Conservation (phyloP, 2,113 vertebrate species). For the Chlamydotis undulata region DNA sequence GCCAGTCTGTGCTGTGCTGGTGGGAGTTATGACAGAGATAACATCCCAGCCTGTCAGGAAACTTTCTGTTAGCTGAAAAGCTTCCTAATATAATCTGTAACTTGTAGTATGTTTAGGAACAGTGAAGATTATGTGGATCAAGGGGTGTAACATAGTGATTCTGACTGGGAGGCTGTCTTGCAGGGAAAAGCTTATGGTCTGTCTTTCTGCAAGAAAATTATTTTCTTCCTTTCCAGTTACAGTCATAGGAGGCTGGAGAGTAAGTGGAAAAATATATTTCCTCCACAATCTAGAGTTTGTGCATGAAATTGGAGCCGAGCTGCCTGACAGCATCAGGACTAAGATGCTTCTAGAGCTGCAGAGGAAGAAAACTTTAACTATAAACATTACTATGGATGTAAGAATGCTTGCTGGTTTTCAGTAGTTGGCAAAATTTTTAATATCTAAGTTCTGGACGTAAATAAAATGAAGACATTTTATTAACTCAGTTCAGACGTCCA, state of each 20-base stretch:
- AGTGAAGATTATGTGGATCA: not conserved
- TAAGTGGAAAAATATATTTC: not conserved
- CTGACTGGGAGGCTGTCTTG: not conserved
- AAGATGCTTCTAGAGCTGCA: not conserved
- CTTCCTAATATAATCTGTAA: not conserved
- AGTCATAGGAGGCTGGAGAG: not conserved
- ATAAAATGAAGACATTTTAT: not conserved
- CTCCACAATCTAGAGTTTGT: not conserved
- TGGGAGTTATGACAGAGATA: not conserved
- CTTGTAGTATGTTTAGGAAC: not conserved
- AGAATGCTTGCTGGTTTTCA: not conserved
- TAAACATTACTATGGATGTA: not conserved
- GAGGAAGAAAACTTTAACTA: not conserved
- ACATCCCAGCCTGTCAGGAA: not conserved
- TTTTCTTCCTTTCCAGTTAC: not conserved
- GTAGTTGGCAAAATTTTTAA: not conserved
- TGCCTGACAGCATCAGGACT: not conserved
- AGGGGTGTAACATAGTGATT: not conserved
- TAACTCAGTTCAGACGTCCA: not conserved
- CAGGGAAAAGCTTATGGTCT: not conserved
- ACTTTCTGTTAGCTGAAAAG: not conserved
- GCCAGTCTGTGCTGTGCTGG: not conserved
- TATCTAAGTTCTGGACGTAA: not conserved
- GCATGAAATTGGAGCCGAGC: not conserved
- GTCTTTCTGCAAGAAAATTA: not conserved